A percentile compares a stretch with the other conserved stretches of the same genome.
Evolutionary conservation across 1,140 invertebrate genomes (phyloP).

Genomic region (Drosophila biarmipes): DNA sequence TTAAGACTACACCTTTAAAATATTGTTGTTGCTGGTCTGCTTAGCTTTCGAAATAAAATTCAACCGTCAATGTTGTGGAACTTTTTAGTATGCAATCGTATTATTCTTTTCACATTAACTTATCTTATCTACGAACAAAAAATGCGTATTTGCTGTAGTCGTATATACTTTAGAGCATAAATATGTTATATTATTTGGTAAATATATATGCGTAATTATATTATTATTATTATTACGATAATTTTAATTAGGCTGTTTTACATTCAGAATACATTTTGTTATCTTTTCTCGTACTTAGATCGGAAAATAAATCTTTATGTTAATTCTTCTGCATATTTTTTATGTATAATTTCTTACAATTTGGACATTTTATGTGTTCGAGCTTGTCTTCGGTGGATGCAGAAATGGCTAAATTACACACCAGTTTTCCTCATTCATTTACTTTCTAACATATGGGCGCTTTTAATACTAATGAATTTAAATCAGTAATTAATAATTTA

Average conservation of each 20-base stretch:
- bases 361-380: slow-evolving; percentile 36
- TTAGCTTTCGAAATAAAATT: slow-evolving; percentile 27
- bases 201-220: slow-evolving; percentile 32
- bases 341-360: slow-evolving; percentile 22
- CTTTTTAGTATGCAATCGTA: slow-evolving; percentile 33
- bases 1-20: slow-evolving; percentile 43
- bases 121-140: slow-evolving; percentile 58
- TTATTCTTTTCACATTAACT: slow-evolving; percentile 32
- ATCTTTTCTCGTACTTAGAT: slow-evolving; percentile 21
- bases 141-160: slow-evolving; percentile 74
- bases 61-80: slow-evolving; percentile 40
- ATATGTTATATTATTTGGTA: slow-evolving; percentile 50
- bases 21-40: slow-evolving; percentile 40
- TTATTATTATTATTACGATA: slow-evolving; percentile 44
- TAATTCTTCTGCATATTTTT: slow-evolving; percentile 14
- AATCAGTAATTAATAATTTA: slow-evolving; percentile 79
- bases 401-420: slow-evolving; percentile 30
- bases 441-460: slow-evolving; percentile 32
- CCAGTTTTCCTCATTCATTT: slow-evolving; percentile 24
- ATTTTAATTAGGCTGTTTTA: slow-evolving; percentile 64
- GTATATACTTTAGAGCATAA: slow-evolving; percentile 71
- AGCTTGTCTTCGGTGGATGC: slow-evolving; percentile 49
- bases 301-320: slow-evolving; percentile 20
- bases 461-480: slow-evolving; percentile 61
- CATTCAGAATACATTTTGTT: slow-evolving; percentile 66